Conservation (phyloP, 2,888 invertebrate species). For the Mamestra brassicae region DNA sequence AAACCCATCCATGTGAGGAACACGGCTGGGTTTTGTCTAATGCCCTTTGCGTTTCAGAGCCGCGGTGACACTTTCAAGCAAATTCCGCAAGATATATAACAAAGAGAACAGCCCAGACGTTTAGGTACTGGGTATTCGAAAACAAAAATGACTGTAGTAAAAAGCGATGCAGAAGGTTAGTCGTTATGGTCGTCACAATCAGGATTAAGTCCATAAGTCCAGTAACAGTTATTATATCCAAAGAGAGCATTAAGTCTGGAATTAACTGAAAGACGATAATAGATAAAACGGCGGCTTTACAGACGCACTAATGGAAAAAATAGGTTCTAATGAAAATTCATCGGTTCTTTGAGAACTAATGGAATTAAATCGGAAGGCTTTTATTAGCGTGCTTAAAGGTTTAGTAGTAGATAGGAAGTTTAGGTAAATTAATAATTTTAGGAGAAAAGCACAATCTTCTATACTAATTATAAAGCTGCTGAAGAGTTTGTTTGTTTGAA, state of each 20-base stretch:
- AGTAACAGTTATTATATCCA: constrained; percentile 51
- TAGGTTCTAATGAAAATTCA: constrained; percentile 65
- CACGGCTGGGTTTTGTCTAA: too few species aligned
- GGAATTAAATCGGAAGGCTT: constrained; percentile 46
- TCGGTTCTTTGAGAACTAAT: constrained; percentile 51
- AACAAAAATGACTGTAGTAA: not conserved
- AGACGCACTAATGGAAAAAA: constrained; percentile 61
- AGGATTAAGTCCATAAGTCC: constrained; percentile 19
- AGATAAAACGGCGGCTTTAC: constrained; percentile 46
- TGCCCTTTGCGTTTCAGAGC: too few species aligned
- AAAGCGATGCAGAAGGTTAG: not conserved
- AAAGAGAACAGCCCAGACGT: too few species aligned
- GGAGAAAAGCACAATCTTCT: not conserved
- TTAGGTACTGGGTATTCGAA: not conserved
- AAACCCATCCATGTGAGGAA: too few species aligned
- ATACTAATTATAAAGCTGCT: too few species aligned
- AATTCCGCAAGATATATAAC: too few species aligned
- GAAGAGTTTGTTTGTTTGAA: too few species aligned
- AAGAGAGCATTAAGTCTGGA: constrained; percentile 50
- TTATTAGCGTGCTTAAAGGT: constrained; percentile 24
- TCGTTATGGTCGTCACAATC: not conserved
- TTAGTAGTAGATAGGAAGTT: constrained; percentile 11
- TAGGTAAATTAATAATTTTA: constrained; percentile 17
- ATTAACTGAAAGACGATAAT: constrained; percentile 61
- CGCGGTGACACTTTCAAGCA: too few species aligned